Base-by-base conservation (phyloP, 1,140 invertebrate genomes). In the Helicorthomorpha holstii region DNA sequence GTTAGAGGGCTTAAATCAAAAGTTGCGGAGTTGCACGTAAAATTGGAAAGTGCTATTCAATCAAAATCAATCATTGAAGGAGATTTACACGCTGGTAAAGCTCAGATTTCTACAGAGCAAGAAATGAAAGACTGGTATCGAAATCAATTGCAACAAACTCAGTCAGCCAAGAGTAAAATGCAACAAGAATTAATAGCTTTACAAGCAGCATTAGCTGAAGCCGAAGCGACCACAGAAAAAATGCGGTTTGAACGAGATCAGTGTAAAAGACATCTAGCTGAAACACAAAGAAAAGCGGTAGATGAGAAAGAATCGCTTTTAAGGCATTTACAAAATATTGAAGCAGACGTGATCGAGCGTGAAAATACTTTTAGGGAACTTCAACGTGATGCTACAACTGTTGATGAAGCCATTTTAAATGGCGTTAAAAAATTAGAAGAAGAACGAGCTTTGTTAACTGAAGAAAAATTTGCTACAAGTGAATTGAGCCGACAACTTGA, bases 121-220 rank as follows among this genome's bases (percentile, higher is more conserved):
- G 68, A 66, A 54, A 63, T 66, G 4, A 69, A 67, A 53, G 63
- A 69, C 27, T 73, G 70, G 70, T 73, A 70, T 54, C 64, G 68
- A 58, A 61, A 69, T 23, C 69, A 73, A 53, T 58, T 73, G 34
- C 61, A 66, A 49, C 21, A 53, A 10, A 61, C 65, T 38, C 68
- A 71, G 49, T 62, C 65, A 34, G 61, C 61, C 10, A 53, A 64
- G 43, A 53, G 50, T 29, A 60, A 61, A 48, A 55, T 71, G 12
- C 70, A 73, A 54, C 63, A 64, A 44, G 68, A 73, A 49, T 54
- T 71, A 24, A 69, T 68, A 1, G 56, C 58, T 19, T 51, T 63
- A 0, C 67, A 72, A 58, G 58, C 56, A 25, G 59, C 60, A 24
- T 56, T 61, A 23, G 56, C 64, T 2, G 57, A 58, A 12, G 60